A percentile compares a stretch with the other conserved stretches of the same genome.
Conservation (phyloP, 2,888 invertebrate species). For the Philopedon plagiatum region DNA sequence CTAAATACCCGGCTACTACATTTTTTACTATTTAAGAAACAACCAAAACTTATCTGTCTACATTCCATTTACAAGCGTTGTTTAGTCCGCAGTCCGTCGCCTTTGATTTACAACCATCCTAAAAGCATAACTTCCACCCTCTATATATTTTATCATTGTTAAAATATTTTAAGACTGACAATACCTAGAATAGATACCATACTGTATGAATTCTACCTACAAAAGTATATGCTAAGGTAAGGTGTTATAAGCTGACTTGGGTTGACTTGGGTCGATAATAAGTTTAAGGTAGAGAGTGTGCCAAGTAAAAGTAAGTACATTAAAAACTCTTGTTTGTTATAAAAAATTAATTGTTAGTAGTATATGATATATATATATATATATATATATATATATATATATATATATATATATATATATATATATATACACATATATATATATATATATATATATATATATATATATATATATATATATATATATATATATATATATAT, state of each 20-base stretch:
- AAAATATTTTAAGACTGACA: neutral
- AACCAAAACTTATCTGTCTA: neutral
- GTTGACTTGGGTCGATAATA: conserved; percentile 3
- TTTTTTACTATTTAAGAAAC: neutral
- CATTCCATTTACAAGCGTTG: neutral
- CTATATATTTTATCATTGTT: neutral
- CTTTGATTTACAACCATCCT: conserved; percentile 1
- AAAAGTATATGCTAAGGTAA: neutral
- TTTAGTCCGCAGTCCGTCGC: neutral
- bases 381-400: too few relatives aligned
- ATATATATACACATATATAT: too few relatives aligned
- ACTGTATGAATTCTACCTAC: too few relatives aligned
- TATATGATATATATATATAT: too few relatives aligned
- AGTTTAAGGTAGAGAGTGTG: conserved; percentile 4
- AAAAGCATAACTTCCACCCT: neutral
- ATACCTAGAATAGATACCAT: neutral
- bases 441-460: too few relatives aligned
- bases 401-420: too few relatives aligned
- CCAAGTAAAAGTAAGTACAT: neutral
- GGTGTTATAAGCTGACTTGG: neutral
- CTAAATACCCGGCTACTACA: neutral
- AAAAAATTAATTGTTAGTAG: too few relatives aligned
- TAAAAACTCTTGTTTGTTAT: neutral
- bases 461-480: too few relatives aligned
- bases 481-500: too few relatives aligned